Conservation (phyloP, 2,113 vertebrate species). For the Thamnophis sirtalis region DNA sequence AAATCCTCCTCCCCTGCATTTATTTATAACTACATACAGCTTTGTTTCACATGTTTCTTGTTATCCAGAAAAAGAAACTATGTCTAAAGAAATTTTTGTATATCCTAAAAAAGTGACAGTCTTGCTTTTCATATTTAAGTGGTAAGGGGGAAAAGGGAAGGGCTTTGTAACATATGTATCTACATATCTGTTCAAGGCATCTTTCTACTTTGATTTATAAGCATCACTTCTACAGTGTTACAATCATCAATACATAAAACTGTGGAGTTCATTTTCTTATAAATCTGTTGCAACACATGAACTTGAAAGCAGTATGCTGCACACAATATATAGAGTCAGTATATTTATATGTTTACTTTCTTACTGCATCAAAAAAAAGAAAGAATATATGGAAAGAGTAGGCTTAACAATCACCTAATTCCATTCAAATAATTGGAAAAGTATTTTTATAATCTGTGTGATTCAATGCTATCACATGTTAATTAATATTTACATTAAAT, state of each 20-base stretch:
- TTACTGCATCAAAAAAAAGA: slow-evolving; percentile 42
- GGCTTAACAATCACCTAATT: slow-evolving; percentile 36
- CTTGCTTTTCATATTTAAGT: slow-evolving; percentile 68
- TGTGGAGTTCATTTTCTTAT: slow-evolving; percentile 44
- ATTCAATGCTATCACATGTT: slow-evolving; percentile 23
- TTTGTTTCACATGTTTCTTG: slow-evolving; percentile 68
- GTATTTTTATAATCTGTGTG: slow-evolving; percentile 39
- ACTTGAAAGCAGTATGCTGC: slow-evolving; percentile 37
- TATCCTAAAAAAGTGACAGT: slow-evolving; percentile 63
- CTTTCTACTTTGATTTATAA: slow-evolving; percentile 66
- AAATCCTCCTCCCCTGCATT: slow-evolving; percentile 35
- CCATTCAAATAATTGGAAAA: slow-evolving; percentile 34
- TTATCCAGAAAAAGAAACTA: slow-evolving; percentile 68
- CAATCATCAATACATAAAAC: slow-evolving; percentile 51
- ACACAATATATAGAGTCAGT: slow-evolving; percentile 55
- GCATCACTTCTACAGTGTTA: slow-evolving; percentile 45
- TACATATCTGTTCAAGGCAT: slow-evolving; percentile 38
- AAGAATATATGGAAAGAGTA: slow-evolving; percentile 33
- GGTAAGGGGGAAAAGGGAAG: slow-evolving; percentile 43
- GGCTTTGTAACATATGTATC: slow-evolving; percentile 57
- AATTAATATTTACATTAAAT: slow-evolving; percentile 21
- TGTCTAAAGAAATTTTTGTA: slow-evolving; percentile 68
- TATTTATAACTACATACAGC: slow-evolving; percentile 42
- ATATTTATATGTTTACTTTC: slow-evolving; percentile 60
- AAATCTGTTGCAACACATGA: slow-evolving; percentile 40